Percentiles rank a stretch among this genome's conserved stretches.
phyloP scores from a whole-genome alignment of 2,888 invertebrate genomes.

The Dasypolia templi region DNA sequence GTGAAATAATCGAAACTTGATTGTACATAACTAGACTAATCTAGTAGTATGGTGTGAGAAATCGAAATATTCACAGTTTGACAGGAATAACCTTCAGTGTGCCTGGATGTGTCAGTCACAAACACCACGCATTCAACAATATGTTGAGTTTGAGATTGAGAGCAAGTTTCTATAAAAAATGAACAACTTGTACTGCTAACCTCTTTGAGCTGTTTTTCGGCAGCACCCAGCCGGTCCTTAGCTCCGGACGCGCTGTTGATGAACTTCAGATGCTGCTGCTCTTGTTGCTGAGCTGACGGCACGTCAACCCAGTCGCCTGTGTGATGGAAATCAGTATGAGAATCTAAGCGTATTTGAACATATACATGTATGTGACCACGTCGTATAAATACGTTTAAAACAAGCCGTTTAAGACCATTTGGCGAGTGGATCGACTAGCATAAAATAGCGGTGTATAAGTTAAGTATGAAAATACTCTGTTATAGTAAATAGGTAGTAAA shows the following conservation, averaged over 20 bases:
- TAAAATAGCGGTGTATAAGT: neutral
- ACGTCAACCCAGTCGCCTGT: slow-evolving; percentile 3
- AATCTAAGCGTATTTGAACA: neutral
- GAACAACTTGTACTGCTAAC: slow-evolving; percentile 21
- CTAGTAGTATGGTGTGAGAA: neutral
- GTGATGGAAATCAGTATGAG: neutral
- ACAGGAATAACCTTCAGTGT: neutral
- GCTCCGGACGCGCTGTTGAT: slow-evolving; percentile 63
- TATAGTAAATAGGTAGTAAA: no score
- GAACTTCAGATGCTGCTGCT: slow-evolving; percentile 69
- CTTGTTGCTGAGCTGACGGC: slow-evolving; percentile 44
- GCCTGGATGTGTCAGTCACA: neutral
- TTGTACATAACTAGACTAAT: neutral
- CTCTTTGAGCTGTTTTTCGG: no score
- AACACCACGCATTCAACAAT: neutral
- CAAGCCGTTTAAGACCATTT: neutral
- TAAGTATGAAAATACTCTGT: no score
- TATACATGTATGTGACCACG: neutral
- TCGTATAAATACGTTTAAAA: neutral
- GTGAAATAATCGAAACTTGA: neutral
- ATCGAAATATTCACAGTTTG: neutral
- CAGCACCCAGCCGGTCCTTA: slow-evolving; percentile 63
- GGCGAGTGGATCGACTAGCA: neutral
- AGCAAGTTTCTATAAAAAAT: no score
- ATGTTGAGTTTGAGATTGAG: neutral